Percentiles rank a stretch among this genome's conserved stretches.
Conservation (phyloP, 2,888 invertebrate genomes). For the Ptilodon capucinus region DNA sequence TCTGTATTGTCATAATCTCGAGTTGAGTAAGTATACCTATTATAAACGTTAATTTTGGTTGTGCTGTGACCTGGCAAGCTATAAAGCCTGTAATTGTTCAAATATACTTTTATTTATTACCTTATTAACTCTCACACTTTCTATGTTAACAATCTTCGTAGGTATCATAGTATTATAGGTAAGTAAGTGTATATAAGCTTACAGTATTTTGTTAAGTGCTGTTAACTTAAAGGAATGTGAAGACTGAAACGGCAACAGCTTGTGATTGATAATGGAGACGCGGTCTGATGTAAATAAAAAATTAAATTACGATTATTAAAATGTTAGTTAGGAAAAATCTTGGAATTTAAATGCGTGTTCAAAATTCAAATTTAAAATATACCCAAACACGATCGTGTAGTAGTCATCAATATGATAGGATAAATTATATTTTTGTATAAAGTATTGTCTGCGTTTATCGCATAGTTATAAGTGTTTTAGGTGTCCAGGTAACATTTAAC, state of each 20-base stretch:
- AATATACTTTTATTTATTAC: background rate
- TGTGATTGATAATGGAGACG: slow-evolving; percentile 63
- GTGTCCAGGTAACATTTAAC: slow-evolving; percentile 23
- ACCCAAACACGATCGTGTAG: slow-evolving; percentile 48
- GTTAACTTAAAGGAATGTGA: slow-evolving; percentile 51
- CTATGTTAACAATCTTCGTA: slow-evolving; percentile 25
- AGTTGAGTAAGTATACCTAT: background rate
- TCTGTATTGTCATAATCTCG: slow-evolving; percentile 8
- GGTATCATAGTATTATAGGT: slow-evolving; percentile 27
- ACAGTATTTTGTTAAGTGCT: slow-evolving; percentile 1
- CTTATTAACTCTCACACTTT: slow-evolving; percentile 12
- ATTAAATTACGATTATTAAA: slow-evolving; percentile 47
- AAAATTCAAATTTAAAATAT: slow-evolving; percentile 49
- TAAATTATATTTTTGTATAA: slow-evolving; percentile 78
- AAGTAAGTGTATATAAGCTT: slow-evolving; percentile 5
- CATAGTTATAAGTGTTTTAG: slow-evolving; percentile 53
- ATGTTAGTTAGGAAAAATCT: slow-evolving; percentile 49
- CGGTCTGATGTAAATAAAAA: slow-evolving; percentile 64
- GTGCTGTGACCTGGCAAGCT: slow-evolving; percentile 14
- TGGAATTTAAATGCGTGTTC: slow-evolving; percentile 64
- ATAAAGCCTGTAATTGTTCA: background rate
- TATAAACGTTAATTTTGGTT: slow-evolving; percentile 7
- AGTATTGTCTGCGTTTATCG: slow-evolving; percentile 66
- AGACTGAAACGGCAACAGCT: slow-evolving; percentile 78
- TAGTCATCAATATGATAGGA: slow-evolving; percentile 48